Percentiles rank a stretch among this genome's conserved stretches.
These are phyloP conservation scores for Drosophila gunungcola DNA, from an alignment of 1,140 invertebrate genomes.

Conservation along the genomic window DNA sequence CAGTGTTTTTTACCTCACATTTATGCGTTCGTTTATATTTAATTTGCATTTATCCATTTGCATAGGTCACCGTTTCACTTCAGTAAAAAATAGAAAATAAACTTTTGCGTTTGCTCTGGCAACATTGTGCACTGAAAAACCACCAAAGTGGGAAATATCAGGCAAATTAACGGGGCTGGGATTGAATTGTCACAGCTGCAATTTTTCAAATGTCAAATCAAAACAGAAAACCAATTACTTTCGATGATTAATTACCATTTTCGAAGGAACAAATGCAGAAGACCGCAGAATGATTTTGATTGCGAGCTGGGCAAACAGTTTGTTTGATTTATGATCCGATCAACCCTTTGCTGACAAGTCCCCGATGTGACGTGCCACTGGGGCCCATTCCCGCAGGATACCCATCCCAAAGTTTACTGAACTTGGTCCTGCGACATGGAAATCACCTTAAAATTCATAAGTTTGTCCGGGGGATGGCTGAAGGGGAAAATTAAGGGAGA, in stretches of 20 bases:
- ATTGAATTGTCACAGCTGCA: conserved; percentile 75
- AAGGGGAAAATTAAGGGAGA: background rate
- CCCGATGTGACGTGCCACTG: conserved; percentile 24
- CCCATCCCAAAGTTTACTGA: conserved; percentile 1
- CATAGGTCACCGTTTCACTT: conserved; percentile 19
- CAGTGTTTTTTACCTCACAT: conserved; percentile 30
- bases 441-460: conserved; percentile 83
- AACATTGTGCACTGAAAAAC: conserved; percentile 11
- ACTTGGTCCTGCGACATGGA: conserved; percentile 48
- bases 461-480: conserved; percentile 42
- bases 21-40: conserved; percentile 51
- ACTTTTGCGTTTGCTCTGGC: conserved; percentile 9
- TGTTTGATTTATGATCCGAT: conserved; percentile 69
- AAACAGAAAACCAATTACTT: conserved; percentile 81
- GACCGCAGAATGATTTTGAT: conserved; percentile 80
- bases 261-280: conserved; percentile 56
- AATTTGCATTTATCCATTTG: conserved; percentile 54
- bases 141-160: conserved; percentile 3
- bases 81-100: conserved; percentile 6
- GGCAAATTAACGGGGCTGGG: conserved; percentile 28
- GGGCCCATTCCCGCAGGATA: conserved; percentile 4
- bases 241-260: conserved; percentile 73
- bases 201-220: conserved; percentile 82
- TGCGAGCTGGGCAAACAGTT: conserved; percentile 44
- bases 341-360: conserved; percentile 61